A percentile compares a stretch with the other conserved stretches of the same genome.
Conservation (phyloP, 2,888 invertebrate species). For the Pollenia amentaria region DNA sequence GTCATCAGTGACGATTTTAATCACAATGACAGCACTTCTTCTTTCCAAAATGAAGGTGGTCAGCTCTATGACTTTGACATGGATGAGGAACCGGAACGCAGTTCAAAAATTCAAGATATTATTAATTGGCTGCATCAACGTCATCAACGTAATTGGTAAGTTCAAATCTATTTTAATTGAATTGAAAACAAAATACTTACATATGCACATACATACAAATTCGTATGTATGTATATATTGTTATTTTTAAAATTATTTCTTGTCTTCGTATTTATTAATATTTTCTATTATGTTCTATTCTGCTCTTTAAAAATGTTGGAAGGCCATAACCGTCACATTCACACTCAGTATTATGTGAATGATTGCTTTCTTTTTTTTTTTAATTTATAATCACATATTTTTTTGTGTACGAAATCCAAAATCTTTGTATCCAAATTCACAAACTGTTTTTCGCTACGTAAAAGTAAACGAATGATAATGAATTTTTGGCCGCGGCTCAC, state of each 20-base stretch:
- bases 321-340: conserved; percentile 27
- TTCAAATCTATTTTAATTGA: conserved; percentile 43
- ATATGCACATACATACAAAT: too few species aligned
- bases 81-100: conserved; percentile 76
- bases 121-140: conserved; percentile 80
- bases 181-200: not conserved
- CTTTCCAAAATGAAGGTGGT: conserved; percentile 9
- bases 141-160: conserved; percentile 78
- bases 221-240: conserved; percentile 12
- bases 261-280: not conserved
- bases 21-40: conserved; percentile 27
- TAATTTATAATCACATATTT: not conserved
- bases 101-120: conserved; percentile 80
- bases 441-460: not conserved
- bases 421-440: not conserved
- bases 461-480: not conserved
- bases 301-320: conserved; percentile 12
- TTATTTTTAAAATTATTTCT: conserved; percentile 3
- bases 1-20: conserved; percentile 64
- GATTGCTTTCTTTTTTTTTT: not conserved
- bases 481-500: not conserved
- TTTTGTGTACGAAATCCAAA: too few species aligned
- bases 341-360: conserved; percentile 21
- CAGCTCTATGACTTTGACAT: conserved; percentile 72
- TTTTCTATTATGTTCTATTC: not conserved